These are phyloP conservation scores for Anoplophora glabripennis DNA, from an alignment of 1,140 invertebrate genomes.

Conservation along the genomic window DNA sequence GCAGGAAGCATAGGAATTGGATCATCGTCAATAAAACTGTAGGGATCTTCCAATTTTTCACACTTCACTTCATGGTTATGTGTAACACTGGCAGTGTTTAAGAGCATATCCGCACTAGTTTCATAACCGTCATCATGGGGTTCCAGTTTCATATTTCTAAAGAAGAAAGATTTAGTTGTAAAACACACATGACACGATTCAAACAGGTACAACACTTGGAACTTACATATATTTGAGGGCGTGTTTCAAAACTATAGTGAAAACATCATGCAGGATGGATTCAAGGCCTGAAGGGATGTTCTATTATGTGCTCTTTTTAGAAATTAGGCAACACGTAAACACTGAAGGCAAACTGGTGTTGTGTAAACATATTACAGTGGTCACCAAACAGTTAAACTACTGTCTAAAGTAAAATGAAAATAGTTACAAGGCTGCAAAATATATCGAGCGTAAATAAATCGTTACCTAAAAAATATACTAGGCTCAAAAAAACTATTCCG, in stretches of 20 bases:
- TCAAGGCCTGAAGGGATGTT: constrained; percentile 31
- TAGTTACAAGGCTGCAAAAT: constrained; percentile 18
- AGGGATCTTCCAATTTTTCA: constrained; percentile 69
- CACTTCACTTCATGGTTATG: constrained; percentile 56
- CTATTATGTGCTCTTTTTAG: constrained; percentile 13
- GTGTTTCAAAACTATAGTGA: constrained; percentile 17
- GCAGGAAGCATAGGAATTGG: constrained; percentile 55
- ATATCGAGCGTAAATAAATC: constrained; percentile 18
- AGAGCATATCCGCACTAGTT: constrained; percentile 75
- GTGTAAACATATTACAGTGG: constrained; percentile 28
- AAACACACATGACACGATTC: constrained; percentile 6
- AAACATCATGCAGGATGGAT: constrained; percentile 26
- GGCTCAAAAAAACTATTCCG: constrained; percentile 1
- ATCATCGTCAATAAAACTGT: constrained; percentile 79
- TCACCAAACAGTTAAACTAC: constrained; percentile 18
- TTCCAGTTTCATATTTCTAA: constrained; percentile 63
- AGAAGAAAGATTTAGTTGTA: constrained; percentile 14
- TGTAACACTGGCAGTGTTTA: constrained; percentile 47
- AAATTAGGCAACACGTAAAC: constrained; percentile 30
- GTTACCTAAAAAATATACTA: constrained; percentile 4
- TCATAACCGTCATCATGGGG: constrained; percentile 82
- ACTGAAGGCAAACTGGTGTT: constrained; percentile 28
- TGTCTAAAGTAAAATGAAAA: constrained; percentile 4
- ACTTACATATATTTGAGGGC: constrained; percentile 25
- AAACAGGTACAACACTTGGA: constrained; percentile 1